These are phyloP conservation scores for Ceyx melanurus DNA, from an alignment of 2,113 vertebrate species.

Conservation along the genomic window DNA sequence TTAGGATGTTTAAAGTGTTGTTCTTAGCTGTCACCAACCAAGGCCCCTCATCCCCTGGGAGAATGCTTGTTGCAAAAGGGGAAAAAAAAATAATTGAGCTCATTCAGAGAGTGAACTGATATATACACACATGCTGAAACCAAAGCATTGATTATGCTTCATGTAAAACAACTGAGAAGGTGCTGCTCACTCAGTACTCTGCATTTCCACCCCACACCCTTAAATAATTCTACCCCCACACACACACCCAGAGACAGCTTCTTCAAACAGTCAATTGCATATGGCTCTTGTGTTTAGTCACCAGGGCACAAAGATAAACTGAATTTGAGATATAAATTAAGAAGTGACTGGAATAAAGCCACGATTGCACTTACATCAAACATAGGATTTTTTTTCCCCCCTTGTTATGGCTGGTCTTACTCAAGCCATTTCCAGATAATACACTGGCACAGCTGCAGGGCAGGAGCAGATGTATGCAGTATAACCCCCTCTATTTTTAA, in stretches of 20 bases:
- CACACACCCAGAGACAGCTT: conserved; percentile 43
- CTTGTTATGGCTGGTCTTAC: conserved; percentile 30
- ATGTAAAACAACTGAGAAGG: background rate
- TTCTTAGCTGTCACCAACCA: background rate
- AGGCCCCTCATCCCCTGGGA: background rate
- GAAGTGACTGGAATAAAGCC: conserved; percentile 61
- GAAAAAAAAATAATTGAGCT: background rate
- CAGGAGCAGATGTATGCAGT: conserved; percentile 25
- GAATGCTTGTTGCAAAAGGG: background rate
- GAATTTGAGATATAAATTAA: conserved; percentile 55
- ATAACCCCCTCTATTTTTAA: background rate
- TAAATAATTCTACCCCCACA: background rate
- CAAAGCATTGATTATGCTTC: background rate
- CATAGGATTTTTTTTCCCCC: conserved; percentile 7
- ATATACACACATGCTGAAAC: background rate
- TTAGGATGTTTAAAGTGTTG: background rate
- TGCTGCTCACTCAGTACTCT: background rate
- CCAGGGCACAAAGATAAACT: conserved; percentile 34
- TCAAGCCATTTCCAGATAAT: conserved; percentile 40
- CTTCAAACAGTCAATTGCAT: conserved; percentile 55
- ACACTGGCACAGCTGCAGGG: conserved; percentile 44
- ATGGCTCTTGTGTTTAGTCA: conserved; percentile 58
- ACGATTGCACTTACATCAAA: conserved; percentile 57
- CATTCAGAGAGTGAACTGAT: background rate
- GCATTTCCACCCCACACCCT: background rate